phyloP scores from a whole-genome alignment of 2,888 invertebrate genomes.

The Drosophila setosimentum region DNA sequence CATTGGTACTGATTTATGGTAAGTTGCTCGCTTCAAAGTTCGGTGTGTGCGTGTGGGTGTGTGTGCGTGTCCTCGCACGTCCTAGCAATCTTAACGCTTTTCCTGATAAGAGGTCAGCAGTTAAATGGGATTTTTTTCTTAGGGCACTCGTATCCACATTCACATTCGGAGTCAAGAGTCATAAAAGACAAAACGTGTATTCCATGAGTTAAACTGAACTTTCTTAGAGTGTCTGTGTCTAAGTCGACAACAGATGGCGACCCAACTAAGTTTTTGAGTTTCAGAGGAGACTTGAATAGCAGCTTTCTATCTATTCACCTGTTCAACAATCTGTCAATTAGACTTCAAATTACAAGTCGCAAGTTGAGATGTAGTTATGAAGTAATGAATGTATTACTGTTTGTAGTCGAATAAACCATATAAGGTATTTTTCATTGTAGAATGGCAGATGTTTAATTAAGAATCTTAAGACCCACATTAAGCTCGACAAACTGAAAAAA shows the following conservation, averaged over 20 bases:
- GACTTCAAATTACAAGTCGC: background rate
- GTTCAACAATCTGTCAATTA: background rate
- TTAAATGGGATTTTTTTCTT: slow-evolving; percentile 20
- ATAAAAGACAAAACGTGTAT: slow-evolving; percentile 13
- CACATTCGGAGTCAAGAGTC: slow-evolving; percentile 5
- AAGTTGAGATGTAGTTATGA: background rate
- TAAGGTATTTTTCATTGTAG: background rate
- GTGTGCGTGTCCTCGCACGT: slow-evolving; percentile 10
- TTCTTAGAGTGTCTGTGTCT: background rate
- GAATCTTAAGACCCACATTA: background rate
- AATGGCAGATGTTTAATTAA: background rate
- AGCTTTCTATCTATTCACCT: background rate
- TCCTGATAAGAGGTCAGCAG: slow-evolving; percentile 42
- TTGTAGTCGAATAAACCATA: background rate
- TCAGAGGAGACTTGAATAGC: background rate
- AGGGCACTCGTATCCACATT: slow-evolving; percentile 17
- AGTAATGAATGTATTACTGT: background rate
- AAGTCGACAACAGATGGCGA: slow-evolving; percentile 32
- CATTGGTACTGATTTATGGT: slow-evolving; percentile 76
- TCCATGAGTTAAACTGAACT: background rate
- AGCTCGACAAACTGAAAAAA: background rate
- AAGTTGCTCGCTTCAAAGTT: slow-evolving; percentile 43
- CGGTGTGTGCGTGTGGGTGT: slow-evolving; percentile 1
- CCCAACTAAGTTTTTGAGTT: background rate
- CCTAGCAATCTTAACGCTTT: slow-evolving; percentile 38